Evolutionary conservation across 1,140 invertebrate species (phyloP), one percentile per base, ranked within the genome.

Genomic region (Ceratina australensis): DNA sequence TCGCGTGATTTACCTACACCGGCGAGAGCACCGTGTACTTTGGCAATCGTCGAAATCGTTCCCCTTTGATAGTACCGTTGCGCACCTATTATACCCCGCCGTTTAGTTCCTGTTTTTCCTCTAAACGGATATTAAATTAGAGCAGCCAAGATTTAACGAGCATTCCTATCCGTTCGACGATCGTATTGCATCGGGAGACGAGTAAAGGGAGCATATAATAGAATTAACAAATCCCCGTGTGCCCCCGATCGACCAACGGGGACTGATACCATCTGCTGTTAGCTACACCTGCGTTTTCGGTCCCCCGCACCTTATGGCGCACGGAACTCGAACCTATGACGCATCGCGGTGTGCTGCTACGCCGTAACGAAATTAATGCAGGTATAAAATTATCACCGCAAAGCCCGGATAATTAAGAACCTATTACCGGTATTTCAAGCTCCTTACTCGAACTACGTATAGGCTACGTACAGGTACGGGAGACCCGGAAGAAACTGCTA

Each of bases 201-300:
- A n/a, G 42, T 49, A 26, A 18, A 24, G 26, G 7, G 15, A 12
- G 59, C 52, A 66, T 85, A 65, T 78, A 86, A 80, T 77, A 65
- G 69, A 82, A 82, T 86, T 79, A 86, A 84, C 79, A 78, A 80
- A 84, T 85, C 75, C 80, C 67, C 75, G 56, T 79, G 81, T 82
- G 80, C 16, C 66, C 47, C 83, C 86, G 86, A 91, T 90, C 85
- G 84, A 85, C 84, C 78, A 65, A 77, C 86, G 86, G 89, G 87
- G 87, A 89, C 82, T 73, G 79, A 87, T 80, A 81, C 87, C 89
- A 90, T 90, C 90, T 91, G 90, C 24, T 47, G 33, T 86, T 80
- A 81, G 72, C 73, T 75, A 72, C 89, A 91, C 88, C 89, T 89
- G 90, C 81, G 75, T 72, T 69, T 75, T 68, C 73, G 67, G 72